A percentile compares a stretch with the other conserved stretches of the same genome.
These are phyloP conservation scores for Sarcophaga bullata DNA, from an alignment of 1,140 invertebrate genomes.

Conservation along the genomic window DNA sequence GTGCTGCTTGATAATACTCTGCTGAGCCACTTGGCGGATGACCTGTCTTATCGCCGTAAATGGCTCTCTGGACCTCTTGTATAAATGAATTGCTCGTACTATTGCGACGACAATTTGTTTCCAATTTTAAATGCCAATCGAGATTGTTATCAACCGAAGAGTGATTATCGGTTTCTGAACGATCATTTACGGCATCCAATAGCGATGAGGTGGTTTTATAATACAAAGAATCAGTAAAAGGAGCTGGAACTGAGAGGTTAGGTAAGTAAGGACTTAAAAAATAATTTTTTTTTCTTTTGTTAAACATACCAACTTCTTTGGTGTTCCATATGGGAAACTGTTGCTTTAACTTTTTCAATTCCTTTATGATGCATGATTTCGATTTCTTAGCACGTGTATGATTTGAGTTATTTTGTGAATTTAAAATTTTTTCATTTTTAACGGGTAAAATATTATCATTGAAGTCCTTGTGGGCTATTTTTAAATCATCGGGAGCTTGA, in stretches of 20 bases:
- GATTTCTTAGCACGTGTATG: not conserved
- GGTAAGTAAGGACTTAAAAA: constrained; percentile 7
- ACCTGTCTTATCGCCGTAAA: constrained; percentile 49
- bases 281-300: constrained; percentile 1
- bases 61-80: constrained; percentile 45
- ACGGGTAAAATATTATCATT: constrained; percentile 3
- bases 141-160: not conserved
- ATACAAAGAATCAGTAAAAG: not conserved
- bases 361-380: constrained; percentile 22
- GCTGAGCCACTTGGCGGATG: constrained; percentile 51
- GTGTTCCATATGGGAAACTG: constrained; percentile 44
- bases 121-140: constrained; percentile 35
- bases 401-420: not conserved
- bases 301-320: constrained; percentile 34
- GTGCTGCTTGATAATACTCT: constrained; percentile 57
- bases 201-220: not conserved
- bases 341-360: constrained; percentile 41
- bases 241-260: not conserved
- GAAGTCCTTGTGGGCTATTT: not conserved
- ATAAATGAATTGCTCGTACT: constrained; percentile 37
- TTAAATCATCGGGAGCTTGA: not conserved
- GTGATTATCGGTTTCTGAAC: not conserved
- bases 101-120: constrained; percentile 36
- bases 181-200: not conserved
- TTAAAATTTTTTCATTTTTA: not conserved